Percentiles rank a stretch among this genome's conserved stretches.
Evolutionary conservation across 1,140 invertebrate species (phyloP).

Genomic region (Orius insidiosus): DNA sequence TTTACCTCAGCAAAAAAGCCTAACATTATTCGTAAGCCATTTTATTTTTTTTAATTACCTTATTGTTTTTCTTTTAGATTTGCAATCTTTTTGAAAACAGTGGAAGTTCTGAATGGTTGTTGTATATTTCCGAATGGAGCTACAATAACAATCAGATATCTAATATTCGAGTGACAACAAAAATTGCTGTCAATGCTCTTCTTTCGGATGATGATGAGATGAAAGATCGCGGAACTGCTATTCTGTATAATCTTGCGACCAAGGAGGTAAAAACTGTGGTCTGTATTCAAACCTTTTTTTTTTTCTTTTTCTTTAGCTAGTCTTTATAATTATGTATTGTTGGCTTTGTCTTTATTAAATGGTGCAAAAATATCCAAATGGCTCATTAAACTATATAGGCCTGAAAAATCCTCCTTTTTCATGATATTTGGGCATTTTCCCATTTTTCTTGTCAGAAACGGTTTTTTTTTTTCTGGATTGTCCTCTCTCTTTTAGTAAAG

Average conservation of each 20-base stretch:
- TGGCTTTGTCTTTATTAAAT: too few relatives aligned
- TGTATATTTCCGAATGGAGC: slow-evolving; percentile 84
- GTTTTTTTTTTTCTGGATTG: too few relatives aligned
- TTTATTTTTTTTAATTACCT: too few relatives aligned
- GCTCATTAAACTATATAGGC: too few relatives aligned
- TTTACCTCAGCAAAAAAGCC: slow-evolving; percentile 56
- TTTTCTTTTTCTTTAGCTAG: not conserved
- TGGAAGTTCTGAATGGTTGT: slow-evolving; percentile 76
- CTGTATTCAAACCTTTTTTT: slow-evolving; percentile 39
- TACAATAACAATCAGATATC: slow-evolving; percentile 53
- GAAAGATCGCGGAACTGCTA: slow-evolving; percentile 65
- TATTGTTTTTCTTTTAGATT: slow-evolving; percentile 46
- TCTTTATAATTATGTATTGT: too few relatives aligned
- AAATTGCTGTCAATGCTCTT: slow-evolving; percentile 69
- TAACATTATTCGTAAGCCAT: slow-evolving; percentile 59
- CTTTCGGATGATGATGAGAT: slow-evolving; percentile 54
- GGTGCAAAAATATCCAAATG: too few relatives aligned
- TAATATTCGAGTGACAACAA: slow-evolving; percentile 84
- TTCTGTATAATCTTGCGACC: slow-evolving; percentile 79
- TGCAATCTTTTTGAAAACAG: slow-evolving; percentile 82
- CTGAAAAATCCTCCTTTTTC: too few relatives aligned
- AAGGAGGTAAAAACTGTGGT: slow-evolving; percentile 96
- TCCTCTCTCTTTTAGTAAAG: too few relatives aligned
- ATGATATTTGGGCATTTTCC: too few relatives aligned
- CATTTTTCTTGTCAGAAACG: too few relatives aligned